A percentile compares a stretch with the other conserved stretches of the same genome.
These are phyloP conservation scores for Paraplagusia blochii DNA, from an alignment of 2,113 vertebrate species.

Conservation along the genomic window DNA sequence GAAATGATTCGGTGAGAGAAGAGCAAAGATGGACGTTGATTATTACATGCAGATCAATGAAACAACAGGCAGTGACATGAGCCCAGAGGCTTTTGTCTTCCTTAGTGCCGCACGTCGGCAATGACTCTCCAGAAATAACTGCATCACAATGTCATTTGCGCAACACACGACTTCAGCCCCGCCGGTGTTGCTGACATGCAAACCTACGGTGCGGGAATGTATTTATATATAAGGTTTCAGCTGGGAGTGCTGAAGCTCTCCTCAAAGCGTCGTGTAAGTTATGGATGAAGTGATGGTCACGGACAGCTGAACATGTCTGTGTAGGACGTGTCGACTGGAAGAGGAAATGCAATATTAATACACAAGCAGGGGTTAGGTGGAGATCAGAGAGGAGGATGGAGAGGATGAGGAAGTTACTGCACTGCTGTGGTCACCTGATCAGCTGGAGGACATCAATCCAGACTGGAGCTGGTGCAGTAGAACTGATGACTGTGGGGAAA, in stretches of 20 bases:
- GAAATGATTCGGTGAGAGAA: too few species aligned
- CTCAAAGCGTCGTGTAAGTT: neutral
- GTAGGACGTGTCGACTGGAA: slow-evolving; percentile 1
- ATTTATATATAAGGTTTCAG: slow-evolving; percentile 5
- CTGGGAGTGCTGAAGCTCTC: slow-evolving; percentile 1
- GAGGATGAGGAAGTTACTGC: neutral
- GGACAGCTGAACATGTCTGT: slow-evolving; percentile 20
- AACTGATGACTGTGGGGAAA: neutral
- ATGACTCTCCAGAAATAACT: too few species aligned
- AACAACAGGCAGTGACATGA: too few species aligned
- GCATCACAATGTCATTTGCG: neutral
- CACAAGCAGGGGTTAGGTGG: neutral
- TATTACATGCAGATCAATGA: too few species aligned
- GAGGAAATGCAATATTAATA: slow-evolving; percentile 34
- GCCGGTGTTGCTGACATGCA: too few species aligned
- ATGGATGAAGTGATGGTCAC: neutral
- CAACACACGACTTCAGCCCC: neutral
- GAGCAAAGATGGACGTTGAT: too few species aligned
- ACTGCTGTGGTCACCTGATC: neutral
- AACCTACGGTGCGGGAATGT: neutral
- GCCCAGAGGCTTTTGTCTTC: too few species aligned
- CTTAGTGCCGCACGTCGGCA: too few species aligned
- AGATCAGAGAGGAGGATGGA: too few species aligned
- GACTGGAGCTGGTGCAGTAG: neutral
- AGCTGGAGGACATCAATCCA: neutral